Evolutionary conservation across 2,797 vertebrate genomes (phyloP).

Genomic region (Catamblyrhynchus diadema): DNA sequence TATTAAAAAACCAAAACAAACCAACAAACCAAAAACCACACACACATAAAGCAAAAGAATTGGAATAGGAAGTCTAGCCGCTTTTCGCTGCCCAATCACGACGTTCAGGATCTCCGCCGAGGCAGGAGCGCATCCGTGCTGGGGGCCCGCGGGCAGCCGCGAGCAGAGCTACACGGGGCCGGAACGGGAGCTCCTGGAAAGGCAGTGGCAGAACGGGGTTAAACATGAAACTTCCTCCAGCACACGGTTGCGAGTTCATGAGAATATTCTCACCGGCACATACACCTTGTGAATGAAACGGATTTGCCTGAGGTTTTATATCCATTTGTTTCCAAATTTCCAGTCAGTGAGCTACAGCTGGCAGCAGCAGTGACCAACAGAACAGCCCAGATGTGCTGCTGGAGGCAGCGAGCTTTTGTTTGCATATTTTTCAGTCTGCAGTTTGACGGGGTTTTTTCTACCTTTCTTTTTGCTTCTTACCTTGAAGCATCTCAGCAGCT

Average conservation of each 20-base stretch:
- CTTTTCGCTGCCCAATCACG: not conserved
- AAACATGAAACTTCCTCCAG: not conserved
- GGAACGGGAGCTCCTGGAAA: not conserved
- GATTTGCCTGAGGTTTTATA: not conserved
- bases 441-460: accelerated
- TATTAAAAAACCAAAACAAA: not conserved
- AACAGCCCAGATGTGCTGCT: not conserved
- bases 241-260: accelerated
- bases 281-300: accelerated
- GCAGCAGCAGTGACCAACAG: not conserved
- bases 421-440: not conserved
- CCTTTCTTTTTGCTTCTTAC: not conserved
- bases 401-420: not conserved
- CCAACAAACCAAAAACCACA: not conserved
- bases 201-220: not conserved
- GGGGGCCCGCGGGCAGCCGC: not conserved
- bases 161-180: accelerated
- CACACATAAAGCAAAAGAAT: not conserved
- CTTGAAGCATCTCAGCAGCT: not conserved
- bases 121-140: not conserved
- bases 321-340: not conserved
- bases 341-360: not conserved
- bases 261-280: not conserved
- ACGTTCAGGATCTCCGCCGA: not conserved
- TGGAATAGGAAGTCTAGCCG: accelerated